Evolutionary conservation across 2,113 vertebrate species (phyloP), one percentile per base, ranked within the genome.

Genomic region (Aythya baeri): DNA sequence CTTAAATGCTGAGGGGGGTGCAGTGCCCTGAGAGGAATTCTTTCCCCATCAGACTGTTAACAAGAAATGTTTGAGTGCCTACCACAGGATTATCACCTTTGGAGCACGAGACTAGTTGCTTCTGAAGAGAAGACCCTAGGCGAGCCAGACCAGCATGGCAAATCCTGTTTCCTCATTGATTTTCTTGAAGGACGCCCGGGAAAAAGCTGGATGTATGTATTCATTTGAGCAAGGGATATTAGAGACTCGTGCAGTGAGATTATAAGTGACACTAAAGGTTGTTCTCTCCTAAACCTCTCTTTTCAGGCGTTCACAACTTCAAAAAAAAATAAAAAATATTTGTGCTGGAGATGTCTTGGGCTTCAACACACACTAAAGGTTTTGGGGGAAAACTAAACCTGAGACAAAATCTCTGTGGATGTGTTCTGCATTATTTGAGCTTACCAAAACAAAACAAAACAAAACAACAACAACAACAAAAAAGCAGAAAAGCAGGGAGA

Each of bases 101-200:
- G 81, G 89, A 80, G 67, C n/a, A 67, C 0, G 7, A 49, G 44
- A 44, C 31, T 9, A 1, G 76, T 62, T 0, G 2, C 34, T 55
- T 81, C 77, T 67, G 34, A 58, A 86, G 79, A 66, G 38, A 31
- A 32, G 22, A 59, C 43, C 34, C 61, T 27, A 32, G 67, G 84
- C 4, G 3, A 66, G 61, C 82, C 12, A 83, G 57, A 23, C 85
- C 88, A 75, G 83, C 6, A 5, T 36, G 61, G 79, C 79, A 86
- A 96, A 96, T 94, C 70, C 91, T 6, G 3, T 93, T 88, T 90
- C 73, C 79, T 86, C 91, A 88, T 88, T 0, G 10, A 96, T 96
- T 95, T 90, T 80, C 65, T 74, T 55, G 23, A 66, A 68, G 76
- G 79, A 80, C 89, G 61, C 83, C 86, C 80, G 61, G 76, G 80